Conservation (phyloP, 2,113 vertebrate species). For the Sebastes fasciatus region DNA sequence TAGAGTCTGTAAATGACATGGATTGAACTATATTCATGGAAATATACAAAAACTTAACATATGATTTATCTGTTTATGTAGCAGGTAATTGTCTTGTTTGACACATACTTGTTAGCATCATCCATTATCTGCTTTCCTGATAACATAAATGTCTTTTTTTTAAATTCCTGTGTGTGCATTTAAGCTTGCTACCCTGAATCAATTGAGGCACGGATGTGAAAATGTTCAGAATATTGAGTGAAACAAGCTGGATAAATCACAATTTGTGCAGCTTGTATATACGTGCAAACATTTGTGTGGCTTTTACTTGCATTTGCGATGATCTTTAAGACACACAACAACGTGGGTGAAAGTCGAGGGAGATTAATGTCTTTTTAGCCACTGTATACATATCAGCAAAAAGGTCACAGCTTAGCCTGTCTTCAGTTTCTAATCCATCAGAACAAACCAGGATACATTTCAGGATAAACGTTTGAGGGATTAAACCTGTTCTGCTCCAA, state of each 20-base stretch:
- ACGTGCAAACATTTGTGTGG: neutral
- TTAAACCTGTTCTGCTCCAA: constrained; percentile 45
- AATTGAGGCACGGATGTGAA: neutral
- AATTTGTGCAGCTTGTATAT: neutral
- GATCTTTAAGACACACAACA: constrained; percentile 14
- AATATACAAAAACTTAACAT: neutral
- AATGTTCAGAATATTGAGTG: neutral
- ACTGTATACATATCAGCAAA: constrained; percentile 18
- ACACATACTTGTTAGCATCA: neutral
- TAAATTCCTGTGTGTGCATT: neutral
- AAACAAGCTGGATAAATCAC: neutral
- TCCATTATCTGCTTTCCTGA: neutral
- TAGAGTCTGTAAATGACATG: neutral
- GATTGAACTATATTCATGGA: neutral
- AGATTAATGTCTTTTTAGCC: constrained; percentile 43
- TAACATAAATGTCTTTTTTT: neutral
- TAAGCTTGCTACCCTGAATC: neutral
- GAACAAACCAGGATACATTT: constrained; percentile 40
- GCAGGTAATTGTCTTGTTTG: neutral
- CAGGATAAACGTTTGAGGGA: constrained; percentile 36
- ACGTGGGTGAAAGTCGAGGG: constrained; percentile 13
- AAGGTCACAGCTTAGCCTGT: constrained; percentile 46
- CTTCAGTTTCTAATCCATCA: constrained; percentile 51
- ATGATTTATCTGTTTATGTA: neutral
- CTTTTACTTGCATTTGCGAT: neutral